Conservation (phyloP, 2,113 vertebrate species). For the Varanus komodoensis region DNA sequence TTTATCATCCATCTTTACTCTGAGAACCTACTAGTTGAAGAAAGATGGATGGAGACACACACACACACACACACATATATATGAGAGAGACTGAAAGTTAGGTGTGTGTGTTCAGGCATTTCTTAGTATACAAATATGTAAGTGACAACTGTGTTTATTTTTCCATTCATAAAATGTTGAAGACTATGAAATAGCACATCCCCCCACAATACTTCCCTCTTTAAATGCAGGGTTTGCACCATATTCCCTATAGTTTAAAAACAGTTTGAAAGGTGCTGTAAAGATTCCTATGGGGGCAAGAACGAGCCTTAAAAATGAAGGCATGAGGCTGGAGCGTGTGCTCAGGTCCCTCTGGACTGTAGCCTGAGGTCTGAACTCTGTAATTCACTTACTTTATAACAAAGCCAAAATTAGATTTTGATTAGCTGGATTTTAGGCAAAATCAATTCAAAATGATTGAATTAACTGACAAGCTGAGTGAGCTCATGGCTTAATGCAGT, state of each 20-base stretch:
- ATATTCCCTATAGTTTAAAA: background rate
- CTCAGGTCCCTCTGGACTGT: background rate
- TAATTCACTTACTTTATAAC: slow-evolving; percentile 30
- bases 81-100: background rate
- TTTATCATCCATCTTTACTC: too few species aligned
- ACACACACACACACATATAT: too few species aligned
- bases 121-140: background rate
- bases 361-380: background rate
- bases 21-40: background rate
- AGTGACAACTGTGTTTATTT: background rate
- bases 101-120: background rate
- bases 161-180: background rate
- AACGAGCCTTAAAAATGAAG: background rate
- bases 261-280: background rate
- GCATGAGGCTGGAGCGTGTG: background rate
- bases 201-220: background rate
- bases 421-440: slow-evolving; percentile 20
- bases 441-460: slow-evolving; percentile 24
- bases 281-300: background rate
- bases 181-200: background rate
- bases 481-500: background rate
- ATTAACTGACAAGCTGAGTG: slow-evolving; percentile 20
- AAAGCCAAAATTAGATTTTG: slow-evolving; percentile 35
- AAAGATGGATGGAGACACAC: background rate
- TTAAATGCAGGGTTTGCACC: background rate